Base-by-base conservation (phyloP, 1,140 invertebrate species). In the Ceratoteleas bidentatus region DNA sequence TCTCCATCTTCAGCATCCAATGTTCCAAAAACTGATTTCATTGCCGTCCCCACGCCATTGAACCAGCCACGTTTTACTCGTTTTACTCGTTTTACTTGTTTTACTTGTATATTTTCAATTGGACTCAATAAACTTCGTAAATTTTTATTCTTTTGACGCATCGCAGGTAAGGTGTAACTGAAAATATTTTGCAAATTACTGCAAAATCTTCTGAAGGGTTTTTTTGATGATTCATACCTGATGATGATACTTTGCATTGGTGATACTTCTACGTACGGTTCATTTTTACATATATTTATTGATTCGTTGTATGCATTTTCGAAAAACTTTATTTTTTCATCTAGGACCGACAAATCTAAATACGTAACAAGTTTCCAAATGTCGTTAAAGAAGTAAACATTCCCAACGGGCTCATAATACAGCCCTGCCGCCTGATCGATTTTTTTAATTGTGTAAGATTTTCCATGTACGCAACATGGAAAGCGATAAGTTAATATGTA, bases 341-440 rank as follows among this genome's bases (percentile, higher is more conserved):
- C 15, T 10, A 65, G 7, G 0, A 40, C 9, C 2, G 24, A 7
- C n/a, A 53, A 13, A 40, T 65, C 62, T n/a, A 65, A 40, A 32
- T 65, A 65, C 0, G 49, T 65, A 5, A 65, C 16, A 40, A 65
- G 3, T 53, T 40, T 65, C 62, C 62, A 65, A 15, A 15, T n/a
- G 10, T 50, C 38, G 6, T 64, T 13, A 14, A 2, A 66, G 9
- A 43, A 45, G 13, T 45, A 43, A 5, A 32, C 50, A 8, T 47
- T 32, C 7, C 11, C 7, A 9, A 66, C 2, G 14, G 54, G 7
- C 0, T 66, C 52, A 11, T 56, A 66, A 33, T 66, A 66, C 32
- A 66, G 32, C 32, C 64, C 64, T 3, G 52, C 36, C 14, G 52
- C 36, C 6, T 47, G 34, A 8, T 13, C 16, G 13, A 64, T 45